These are phyloP conservation scores for Rhizomys pruinosus DNA, from an alignment of 2,113 vertebrate genomes.

Conservation along the genomic window DNA sequence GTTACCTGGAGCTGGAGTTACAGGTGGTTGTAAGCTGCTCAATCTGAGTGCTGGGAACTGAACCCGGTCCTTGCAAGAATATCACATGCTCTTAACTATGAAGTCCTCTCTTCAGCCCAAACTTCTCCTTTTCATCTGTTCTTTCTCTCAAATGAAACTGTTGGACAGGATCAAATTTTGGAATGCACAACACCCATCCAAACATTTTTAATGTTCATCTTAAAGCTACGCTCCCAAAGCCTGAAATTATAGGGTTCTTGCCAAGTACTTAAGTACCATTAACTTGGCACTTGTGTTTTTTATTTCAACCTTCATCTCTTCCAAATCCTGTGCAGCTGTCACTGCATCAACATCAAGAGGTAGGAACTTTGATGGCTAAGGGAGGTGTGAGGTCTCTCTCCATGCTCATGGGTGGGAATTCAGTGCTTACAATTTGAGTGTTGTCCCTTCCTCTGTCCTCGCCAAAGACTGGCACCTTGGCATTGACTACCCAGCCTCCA, in stretches of 20 bases:
- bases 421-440: background rate
- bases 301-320: background rate
- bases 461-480: rapidly evolving
- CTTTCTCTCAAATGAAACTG: background rate
- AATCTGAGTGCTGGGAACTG: background rate
- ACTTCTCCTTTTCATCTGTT: background rate
- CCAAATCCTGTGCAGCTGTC: background rate
- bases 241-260: background rate
- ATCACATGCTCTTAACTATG: too few relatives aligned
- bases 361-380: background rate
- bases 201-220: background rate
- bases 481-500: background rate
- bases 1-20: background rate
- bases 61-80: background rate
- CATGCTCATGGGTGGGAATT: background rate
- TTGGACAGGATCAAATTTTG: background rate
- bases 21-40: background rate
- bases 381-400: background rate
- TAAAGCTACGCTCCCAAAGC: background rate
- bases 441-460: background rate
- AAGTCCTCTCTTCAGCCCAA: background rate
- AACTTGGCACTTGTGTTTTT: background rate
- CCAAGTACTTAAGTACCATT: background rate
- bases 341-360: background rate
- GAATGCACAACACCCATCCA: background rate